A percentile compares a stretch with the other conserved stretches of the same genome.
Conservation (phyloP, 2,888 invertebrate species). For the Lepidocyrtoides sp. region DNA sequence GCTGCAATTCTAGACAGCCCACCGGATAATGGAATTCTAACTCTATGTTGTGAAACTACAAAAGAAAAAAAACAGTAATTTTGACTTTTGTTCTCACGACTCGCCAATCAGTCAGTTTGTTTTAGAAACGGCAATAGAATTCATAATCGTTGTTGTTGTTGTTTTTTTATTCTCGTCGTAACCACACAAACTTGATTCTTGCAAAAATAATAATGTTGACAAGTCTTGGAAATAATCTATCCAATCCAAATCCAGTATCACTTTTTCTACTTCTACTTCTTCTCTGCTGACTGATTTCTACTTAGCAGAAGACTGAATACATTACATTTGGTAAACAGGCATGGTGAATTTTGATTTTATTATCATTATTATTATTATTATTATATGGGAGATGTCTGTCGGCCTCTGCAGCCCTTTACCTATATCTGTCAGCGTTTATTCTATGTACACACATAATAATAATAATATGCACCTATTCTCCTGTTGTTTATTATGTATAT, state of each 20-base stretch:
- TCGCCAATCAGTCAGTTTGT: neutral
- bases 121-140: neutral
- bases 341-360: neutral
- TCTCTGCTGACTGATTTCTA: neutral
- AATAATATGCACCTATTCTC: neutral
- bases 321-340: neutral
- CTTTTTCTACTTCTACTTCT: neutral
- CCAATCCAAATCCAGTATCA: neutral
- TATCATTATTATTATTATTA: neutral
- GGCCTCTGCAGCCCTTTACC: neutral
- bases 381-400: neutral
- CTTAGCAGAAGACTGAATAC: neutral
- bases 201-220: neutral
- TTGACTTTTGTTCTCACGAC: slow-evolving; percentile 40
- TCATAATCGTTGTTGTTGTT: neutral
- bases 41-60: neutral
- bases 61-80: slow-evolving; percentile 18
- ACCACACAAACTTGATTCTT: neutral
- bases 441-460: neutral
- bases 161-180: neutral
- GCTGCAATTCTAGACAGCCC: neutral
- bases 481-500: neutral
- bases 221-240: neutral
- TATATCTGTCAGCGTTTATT: neutral
- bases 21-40: neutral